These are phyloP conservation scores for Micromys minutus DNA, from an alignment of 2,113 vertebrate species.

Conservation along the genomic window DNA sequence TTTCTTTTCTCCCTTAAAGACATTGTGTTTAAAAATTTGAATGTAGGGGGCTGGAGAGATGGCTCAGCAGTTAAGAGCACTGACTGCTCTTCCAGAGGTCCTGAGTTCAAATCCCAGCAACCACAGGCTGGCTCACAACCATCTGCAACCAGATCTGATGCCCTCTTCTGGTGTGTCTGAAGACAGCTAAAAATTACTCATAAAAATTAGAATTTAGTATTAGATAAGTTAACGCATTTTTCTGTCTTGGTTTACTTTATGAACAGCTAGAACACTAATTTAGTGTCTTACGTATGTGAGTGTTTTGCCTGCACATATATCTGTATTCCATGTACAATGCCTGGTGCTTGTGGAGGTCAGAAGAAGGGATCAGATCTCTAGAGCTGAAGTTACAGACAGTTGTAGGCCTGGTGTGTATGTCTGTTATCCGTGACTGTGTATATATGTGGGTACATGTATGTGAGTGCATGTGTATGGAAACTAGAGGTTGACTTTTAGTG, in stretches of 20 bases:
- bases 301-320: neutral
- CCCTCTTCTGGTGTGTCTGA: too few species aligned
- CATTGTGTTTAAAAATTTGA: slow-evolving; percentile 21
- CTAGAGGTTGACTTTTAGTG: neutral
- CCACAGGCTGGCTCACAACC: too few species aligned
- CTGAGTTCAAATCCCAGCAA: too few species aligned
- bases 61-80: too few species aligned
- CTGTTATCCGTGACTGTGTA: neutral
- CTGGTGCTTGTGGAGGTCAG: neutral
- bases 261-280: neutral
- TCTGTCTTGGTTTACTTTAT: neutral
- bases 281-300: neutral
- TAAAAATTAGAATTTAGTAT: slow-evolving; percentile 22
- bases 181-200: too few species aligned
- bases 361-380: neutral
- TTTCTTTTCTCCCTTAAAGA: slow-evolving; percentile 29
- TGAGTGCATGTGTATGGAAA: neutral
- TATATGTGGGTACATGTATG: neutral
- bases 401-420: neutral
- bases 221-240: slow-evolving; percentile 15
- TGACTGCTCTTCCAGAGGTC: too few species aligned
- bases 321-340: neutral
- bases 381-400: neutral
- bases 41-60: too few species aligned
- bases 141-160: too few species aligned